Evolutionary conservation across 2,797 vertebrate genomes (phyloP).

Genomic region (Peromyscus eremicus): DNA sequence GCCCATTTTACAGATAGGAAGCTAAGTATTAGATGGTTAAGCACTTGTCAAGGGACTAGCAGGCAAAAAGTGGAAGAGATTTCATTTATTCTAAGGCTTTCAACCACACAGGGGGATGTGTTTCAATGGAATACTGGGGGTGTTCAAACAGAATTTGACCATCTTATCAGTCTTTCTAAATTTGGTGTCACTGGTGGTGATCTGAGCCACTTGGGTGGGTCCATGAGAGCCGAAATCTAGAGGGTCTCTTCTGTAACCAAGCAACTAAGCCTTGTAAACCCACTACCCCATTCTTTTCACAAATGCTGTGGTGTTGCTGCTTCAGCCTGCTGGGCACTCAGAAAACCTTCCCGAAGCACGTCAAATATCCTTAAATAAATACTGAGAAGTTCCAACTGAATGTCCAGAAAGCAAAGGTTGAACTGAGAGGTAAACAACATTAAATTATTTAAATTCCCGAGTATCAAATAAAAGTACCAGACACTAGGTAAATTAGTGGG

Average conservation of each 20-base stretch:
- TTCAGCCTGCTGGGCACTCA: constrained; percentile 71
- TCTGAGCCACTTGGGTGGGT: neutral
- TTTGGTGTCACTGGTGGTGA: neutral
- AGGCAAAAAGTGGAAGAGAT: neutral
- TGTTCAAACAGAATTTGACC: neutral
- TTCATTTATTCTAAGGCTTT: neutral
- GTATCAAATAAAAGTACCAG: constrained; percentile 78
- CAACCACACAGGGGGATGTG: neutral
- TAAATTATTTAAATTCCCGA: constrained; percentile 83
- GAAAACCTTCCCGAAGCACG: constrained; percentile 72
- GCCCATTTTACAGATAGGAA: constrained; percentile 33
- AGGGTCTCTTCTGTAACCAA: constrained; percentile 11
- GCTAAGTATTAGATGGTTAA: neutral
- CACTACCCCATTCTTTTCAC: constrained; percentile 53
- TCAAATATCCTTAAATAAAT: constrained; percentile 80
- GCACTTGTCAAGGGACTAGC: neutral
- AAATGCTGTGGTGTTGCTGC: constrained; percentile 70
- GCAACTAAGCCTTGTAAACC: constrained; percentile 27
- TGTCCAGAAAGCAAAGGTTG: constrained; percentile 78
- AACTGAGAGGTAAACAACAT: constrained; percentile 78
- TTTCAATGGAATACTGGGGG: neutral
- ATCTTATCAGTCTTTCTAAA: constrained; percentile 8
- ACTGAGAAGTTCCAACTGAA: constrained; percentile 79
- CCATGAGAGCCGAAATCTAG: neutral
- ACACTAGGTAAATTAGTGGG: constrained; percentile 75